Base-by-base conservation (phyloP, 2,113 vertebrate species). In the Osmerus eperlanus region DNA sequence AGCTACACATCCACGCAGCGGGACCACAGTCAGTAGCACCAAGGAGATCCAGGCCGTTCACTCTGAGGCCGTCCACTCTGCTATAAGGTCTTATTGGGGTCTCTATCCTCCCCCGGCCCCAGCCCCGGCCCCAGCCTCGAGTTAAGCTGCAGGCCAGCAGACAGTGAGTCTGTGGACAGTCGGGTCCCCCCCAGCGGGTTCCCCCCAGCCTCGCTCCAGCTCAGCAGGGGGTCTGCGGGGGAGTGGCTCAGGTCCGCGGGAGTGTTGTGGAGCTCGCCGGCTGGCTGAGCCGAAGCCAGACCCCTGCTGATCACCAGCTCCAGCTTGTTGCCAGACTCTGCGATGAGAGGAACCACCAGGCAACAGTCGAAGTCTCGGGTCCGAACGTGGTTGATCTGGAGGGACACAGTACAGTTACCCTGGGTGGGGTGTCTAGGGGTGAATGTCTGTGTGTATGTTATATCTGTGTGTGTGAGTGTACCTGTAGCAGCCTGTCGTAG, bases 301-400 rank as follows among this genome's bases (percentile, higher is more conserved):
- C 96, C 97, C 81, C 97, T 92, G 76, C 97, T 99, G 47, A 98
- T 98, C 58, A 98, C 97, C 65, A 99, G 92, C 78, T 99, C 97
- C 85, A 99, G 90, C 76, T 93, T 96, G 80, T 98, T 97, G n/a
- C 95, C 95, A 9, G 97, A 98, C 81, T 99, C 97, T 0, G 97
- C 95, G 4, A 99, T 99, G 67, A 99, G 94, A 52, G 97, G 97
- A 72, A 99, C 96, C 0, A 97, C 96, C 2, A 99, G 93, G 75
- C 97, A 99, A 92, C 97, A 99, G 90, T 99, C 97, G 56, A 98
- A 98, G 92, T 99, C 96, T 80, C 97, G 92, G n/a, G 97, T 99
- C 73, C 97, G 93, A 15, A 99, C 92, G 0, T 98, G 97, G 81
- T 98, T 99, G 3, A 99, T 94, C 97, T 99, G 82, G 28, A 54